Conservation (phyloP, 2,797 vertebrate genomes). For the Thamnophis elegans region DNA sequence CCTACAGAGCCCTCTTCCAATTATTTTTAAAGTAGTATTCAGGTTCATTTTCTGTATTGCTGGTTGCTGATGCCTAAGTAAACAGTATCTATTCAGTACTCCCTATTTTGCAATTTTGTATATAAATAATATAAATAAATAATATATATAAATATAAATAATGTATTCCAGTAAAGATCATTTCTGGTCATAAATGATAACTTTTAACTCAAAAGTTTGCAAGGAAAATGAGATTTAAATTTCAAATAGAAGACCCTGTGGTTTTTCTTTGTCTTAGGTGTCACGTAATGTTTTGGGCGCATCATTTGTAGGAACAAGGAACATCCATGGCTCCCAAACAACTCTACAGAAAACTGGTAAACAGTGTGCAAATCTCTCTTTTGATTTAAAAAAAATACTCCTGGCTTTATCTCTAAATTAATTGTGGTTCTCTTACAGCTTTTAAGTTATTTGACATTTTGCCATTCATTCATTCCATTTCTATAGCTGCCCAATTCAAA, state of each 20-base stretch:
- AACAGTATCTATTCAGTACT: neutral
- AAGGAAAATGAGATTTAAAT: accelerated
- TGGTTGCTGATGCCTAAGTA: neutral
- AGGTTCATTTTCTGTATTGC: neutral
- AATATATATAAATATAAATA: no score
- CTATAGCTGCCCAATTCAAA: neutral
- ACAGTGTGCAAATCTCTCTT: neutral
- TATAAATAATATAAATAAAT: no score
- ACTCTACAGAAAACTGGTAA: slow-evolving; percentile 90
- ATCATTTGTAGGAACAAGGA: slow-evolving; percentile 86
- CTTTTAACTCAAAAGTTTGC: neutral
- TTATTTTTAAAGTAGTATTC: neutral
- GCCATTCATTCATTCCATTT: neutral
- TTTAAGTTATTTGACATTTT: neutral
- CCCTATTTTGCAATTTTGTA: neutral
- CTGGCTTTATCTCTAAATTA: neutral
- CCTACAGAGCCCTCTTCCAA: neutral
- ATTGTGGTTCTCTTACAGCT: accelerated
- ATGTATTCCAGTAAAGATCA: neutral
- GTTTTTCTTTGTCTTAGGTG: slow-evolving; percentile 69
- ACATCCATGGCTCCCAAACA: slow-evolving; percentile 85
- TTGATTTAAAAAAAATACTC: neutral
- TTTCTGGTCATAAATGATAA: neutral
- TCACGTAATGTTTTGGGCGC: slow-evolving; percentile 84
- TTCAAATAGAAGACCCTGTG: neutral